Evolutionary conservation across 2,888 invertebrate species (phyloP).

Genomic region (Xanthorhoe spadicearia): DNA sequence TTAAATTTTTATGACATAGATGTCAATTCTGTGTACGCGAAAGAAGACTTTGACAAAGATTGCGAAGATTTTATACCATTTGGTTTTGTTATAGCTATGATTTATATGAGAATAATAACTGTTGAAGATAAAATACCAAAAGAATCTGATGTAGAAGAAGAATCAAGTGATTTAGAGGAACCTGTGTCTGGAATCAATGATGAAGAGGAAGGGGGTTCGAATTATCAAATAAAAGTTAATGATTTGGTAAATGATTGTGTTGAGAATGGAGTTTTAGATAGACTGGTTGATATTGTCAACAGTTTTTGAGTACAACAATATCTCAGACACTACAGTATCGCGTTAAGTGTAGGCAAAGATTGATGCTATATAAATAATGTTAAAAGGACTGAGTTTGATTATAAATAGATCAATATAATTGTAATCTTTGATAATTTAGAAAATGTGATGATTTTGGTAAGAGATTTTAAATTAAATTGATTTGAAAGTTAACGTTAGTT

Average conservation of each 20-base stretch:
- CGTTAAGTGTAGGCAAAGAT: too few relatives aligned
- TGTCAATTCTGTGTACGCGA: constrained; percentile 56
- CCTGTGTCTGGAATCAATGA: constrained; percentile 30
- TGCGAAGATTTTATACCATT: constrained; percentile 59
- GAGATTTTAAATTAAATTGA: too few relatives aligned
- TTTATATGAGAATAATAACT: constrained; percentile 61
- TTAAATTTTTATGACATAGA: constrained; percentile 60
- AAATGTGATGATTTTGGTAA: too few relatives aligned
- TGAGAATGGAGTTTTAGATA: constrained; percentile 62
- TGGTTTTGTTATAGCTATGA: constrained; percentile 66
- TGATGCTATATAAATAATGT: too few relatives aligned
- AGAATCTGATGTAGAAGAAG: constrained; percentile 43
- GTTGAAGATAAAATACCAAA: constrained; percentile 58
- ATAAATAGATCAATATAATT: too few relatives aligned
- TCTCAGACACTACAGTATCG: too few relatives aligned
- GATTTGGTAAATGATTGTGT: constrained; percentile 66
- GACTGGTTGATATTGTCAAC: constrained; percentile 51
- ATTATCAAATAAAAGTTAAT: constrained; percentile 62
- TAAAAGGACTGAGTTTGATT: too few relatives aligned
- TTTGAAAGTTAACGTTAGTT: too few relatives aligned
- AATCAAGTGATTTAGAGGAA: neutral
- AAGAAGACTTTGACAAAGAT: constrained; percentile 60
- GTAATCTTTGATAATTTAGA: too few relatives aligned
- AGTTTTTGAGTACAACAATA: too few relatives aligned
- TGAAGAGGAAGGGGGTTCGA: constrained; percentile 43